A percentile compares a stretch with the other conserved stretches of the same genome.
Conservation (phyloP, 1,140 invertebrate genomes). For the Cydia splendana region DNA sequence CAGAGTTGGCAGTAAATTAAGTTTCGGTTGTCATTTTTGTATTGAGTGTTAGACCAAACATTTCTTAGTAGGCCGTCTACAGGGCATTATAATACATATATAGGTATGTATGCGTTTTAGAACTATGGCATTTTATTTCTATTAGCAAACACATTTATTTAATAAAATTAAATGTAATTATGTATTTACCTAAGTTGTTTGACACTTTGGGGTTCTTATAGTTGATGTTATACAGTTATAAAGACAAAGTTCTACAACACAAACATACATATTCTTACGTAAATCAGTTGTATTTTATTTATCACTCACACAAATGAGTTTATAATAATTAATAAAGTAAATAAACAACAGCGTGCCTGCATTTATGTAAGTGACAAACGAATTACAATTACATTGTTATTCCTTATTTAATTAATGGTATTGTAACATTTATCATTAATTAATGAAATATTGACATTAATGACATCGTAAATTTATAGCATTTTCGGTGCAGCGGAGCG, state of each 20-base stretch:
- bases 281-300: conserved; percentile 7
- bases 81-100: neutral
- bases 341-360: neutral
- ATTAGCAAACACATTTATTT: too few relatives aligned
- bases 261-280: neutral
- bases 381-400: neutral
- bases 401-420: neutral
- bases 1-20: neutral
- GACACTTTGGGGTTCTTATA: too few relatives aligned
- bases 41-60: neutral
- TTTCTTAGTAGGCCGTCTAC: neutral
- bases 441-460: conserved; percentile 19
- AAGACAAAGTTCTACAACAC: neutral
- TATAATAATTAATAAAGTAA: conserved; percentile 3
- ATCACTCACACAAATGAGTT: neutral
- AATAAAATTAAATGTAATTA: too few relatives aligned
- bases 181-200: too few relatives aligned
- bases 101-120: neutral
- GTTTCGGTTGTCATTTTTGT: neutral
- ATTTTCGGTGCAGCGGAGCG: too few relatives aligned
- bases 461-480: too few relatives aligned
- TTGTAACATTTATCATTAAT: neutral
- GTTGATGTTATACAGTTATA: neutral
- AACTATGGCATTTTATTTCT: neutral
- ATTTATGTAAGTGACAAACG: neutral